Evolutionary conservation across 1,140 invertebrate species (phyloP).

Genomic region (Chymomyza costata): DNA sequence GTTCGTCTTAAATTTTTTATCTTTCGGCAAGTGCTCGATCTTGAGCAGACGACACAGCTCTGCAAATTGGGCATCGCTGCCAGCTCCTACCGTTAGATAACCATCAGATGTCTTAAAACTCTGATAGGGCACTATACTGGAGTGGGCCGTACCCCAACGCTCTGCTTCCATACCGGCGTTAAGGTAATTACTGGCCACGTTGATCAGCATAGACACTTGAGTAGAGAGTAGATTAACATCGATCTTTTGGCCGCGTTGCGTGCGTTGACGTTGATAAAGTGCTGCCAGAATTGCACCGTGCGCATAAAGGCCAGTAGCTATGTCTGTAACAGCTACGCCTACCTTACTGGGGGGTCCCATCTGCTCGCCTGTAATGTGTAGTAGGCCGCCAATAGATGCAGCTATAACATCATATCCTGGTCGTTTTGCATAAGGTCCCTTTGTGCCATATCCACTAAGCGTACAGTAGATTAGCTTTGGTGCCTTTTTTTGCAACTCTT

Average conservation of each 20-base stretch:
- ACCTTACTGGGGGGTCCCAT: slow-evolving; percentile 92
- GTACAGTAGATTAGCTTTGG: slow-evolving; percentile 95
- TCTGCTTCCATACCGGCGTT: slow-evolving; percentile 87
- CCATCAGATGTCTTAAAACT: slow-evolving; percentile 88
- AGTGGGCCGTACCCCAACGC: slow-evolving; percentile 93
- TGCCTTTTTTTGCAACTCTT: slow-evolving; percentile 82
- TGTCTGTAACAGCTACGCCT: slow-evolving; percentile 94
- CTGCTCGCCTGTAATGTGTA: slow-evolving; percentile 91
- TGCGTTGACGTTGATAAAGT: slow-evolving; percentile 85
- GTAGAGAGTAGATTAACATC: slow-evolving; percentile 96
- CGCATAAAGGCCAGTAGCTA: slow-evolving; percentile 94
- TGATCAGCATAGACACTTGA: slow-evolving; percentile 91
- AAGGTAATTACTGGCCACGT: slow-evolving; percentile 93
- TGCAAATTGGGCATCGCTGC: slow-evolving; percentile 86
- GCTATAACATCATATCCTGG: slow-evolving; percentile 98
- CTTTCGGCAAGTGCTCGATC: slow-evolving; percentile 78
- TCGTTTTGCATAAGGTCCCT: slow-evolving; percentile 88
- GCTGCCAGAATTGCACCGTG: slow-evolving; percentile 97
- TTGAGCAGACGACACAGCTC: slow-evolving; percentile 82
- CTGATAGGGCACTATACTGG: slow-evolving; percentile 96
- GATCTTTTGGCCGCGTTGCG: slow-evolving; percentile 92
- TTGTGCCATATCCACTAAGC: slow-evolving; percentile 92
- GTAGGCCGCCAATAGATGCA: slow-evolving; percentile 91
- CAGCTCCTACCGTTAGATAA: slow-evolving; percentile 89
- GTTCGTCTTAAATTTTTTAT: slow-evolving; percentile 85